Percentiles rank a stretch among this genome's conserved stretches.
Evolutionary conservation across 2,797 vertebrate species (phyloP).

Genomic region (Merluccius polli): DNA sequence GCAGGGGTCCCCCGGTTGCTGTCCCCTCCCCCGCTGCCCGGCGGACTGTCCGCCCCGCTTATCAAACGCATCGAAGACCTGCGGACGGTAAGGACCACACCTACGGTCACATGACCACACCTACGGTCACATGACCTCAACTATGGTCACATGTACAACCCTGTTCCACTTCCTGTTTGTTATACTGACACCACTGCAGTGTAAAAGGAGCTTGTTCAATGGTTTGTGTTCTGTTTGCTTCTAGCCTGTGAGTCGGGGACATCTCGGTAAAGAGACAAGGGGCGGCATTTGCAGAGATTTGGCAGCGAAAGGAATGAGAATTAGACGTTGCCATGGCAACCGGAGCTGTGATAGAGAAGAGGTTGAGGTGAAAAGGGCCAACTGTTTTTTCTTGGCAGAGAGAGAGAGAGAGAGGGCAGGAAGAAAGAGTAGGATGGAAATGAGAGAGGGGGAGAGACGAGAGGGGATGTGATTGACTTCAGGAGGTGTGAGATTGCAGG

Average conservation of each 20-base stretch:
- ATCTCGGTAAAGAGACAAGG: not conserved
- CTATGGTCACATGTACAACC: not conserved
- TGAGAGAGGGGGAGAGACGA: conserved; percentile 4
- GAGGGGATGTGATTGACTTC: not conserved
- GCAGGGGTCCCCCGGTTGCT: conserved; percentile 55
- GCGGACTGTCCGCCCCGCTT: conserved; percentile 82
- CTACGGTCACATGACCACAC: not conserved
- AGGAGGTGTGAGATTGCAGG: not conserved
- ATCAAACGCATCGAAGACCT: conserved; percentile 91
- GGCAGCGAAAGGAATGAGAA: conserved; percentile 7
- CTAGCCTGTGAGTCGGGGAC: not conserved
- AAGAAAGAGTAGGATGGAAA: conserved; percentile 5
- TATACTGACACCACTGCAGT: not conserved
- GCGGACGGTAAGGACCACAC: conserved; percentile 74
- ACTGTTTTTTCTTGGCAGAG: conserved; percentile 11
- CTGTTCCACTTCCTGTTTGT: not conserved
- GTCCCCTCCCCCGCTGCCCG: conserved; percentile 82
- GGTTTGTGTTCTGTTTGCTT: not conserved
- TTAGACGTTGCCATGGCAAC: conserved; percentile 15
- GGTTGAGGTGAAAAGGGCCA: conserved; percentile 9
- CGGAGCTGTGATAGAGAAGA: not conserved
- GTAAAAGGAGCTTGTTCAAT: not conserved
- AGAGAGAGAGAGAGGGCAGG: not conserved
- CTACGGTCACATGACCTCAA: not conserved
- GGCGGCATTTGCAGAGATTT: not conserved